Percentiles rank a stretch among this genome's conserved stretches.
phyloP scores from a whole-genome alignment of 2,888 invertebrate species.

The Anodontia alba region DNA sequence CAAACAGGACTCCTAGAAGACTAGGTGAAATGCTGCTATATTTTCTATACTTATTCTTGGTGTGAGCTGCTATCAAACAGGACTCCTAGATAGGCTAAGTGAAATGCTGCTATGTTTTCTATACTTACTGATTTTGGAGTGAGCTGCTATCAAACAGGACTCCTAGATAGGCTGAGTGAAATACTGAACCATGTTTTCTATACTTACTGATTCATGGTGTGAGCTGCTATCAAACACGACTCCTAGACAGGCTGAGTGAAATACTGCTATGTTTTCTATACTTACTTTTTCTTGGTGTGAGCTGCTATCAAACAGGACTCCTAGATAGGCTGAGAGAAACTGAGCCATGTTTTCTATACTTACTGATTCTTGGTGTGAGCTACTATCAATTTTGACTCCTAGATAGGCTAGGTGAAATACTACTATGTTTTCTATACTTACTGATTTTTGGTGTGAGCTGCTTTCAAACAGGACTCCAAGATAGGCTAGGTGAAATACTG shows the following conservation, averaged over 20 bases:
- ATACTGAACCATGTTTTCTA: no score
- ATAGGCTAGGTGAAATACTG: constrained; percentile 95
- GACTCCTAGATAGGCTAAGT: constrained; percentile 96
- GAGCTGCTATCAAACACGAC: constrained; percentile 93
- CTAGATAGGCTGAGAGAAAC: constrained; percentile 97
- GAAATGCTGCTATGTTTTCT: constrained; percentile 93
- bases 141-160: constrained; percentile 93
- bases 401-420: constrained; percentile 96
- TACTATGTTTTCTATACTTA: constrained; percentile 88
- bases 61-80: constrained; percentile 92
- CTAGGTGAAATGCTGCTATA: constrained; percentile 94
- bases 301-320: constrained; percentile 94
- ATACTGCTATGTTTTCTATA: constrained; percentile 90
- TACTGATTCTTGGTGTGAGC: constrained; percentile 88
- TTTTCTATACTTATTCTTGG: constrained; percentile 87
- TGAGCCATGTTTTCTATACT: no score
- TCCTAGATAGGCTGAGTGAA: constrained; percentile 97
- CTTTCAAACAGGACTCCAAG: constrained; percentile 96
- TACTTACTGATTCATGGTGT: constrained; percentile 87
- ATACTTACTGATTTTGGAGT: constrained; percentile 87
- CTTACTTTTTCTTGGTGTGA: constrained; percentile 88
- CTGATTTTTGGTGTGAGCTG: constrained; percentile 88
- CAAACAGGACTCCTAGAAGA: constrained; percentile 97
- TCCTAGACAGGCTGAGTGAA: constrained; percentile 97
- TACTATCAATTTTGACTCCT: constrained; percentile 95